phyloP scores from a whole-genome alignment of 2,113 vertebrate genomes.

The Microtus pennsylvanicus region DNA sequence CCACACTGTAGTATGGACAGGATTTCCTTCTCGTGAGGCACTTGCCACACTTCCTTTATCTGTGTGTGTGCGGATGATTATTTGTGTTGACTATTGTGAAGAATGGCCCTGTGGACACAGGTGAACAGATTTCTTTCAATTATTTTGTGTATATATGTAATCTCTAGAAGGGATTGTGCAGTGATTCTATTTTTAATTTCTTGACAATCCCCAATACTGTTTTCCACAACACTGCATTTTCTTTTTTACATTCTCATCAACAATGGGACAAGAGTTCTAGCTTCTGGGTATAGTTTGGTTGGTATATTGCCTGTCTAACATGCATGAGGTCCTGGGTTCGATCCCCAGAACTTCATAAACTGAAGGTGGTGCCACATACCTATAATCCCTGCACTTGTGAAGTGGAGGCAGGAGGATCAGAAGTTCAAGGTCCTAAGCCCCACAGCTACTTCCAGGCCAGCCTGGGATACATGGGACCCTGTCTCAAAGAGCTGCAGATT shows the following conservation, averaged over 20 bases:
- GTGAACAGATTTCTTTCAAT: neutral
- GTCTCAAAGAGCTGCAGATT: neutral
- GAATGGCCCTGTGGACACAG: neutral
- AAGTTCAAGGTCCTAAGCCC: neutral
- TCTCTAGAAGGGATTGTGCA: neutral
- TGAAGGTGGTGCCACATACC: neutral
- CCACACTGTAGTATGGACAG: neutral
- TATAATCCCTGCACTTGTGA: neutral
- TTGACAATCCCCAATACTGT: neutral
- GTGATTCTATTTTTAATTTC: constrained; percentile 37
- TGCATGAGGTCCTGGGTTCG: neutral
- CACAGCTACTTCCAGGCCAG: neutral
- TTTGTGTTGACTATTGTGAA: neutral
- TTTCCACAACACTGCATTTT: neutral
- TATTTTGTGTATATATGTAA: neutral
- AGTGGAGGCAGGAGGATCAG: neutral
- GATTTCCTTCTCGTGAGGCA: constrained; percentile 11
- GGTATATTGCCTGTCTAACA: neutral
- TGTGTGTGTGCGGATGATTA: neutral
- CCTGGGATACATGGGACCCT: neutral
- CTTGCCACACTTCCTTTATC: neutral
- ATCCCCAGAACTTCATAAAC: neutral
- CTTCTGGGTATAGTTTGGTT: neutral
- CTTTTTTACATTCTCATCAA: neutral
- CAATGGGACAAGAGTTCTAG: neutral